Evolutionary conservation across 1,140 invertebrate species (phyloP).

Genomic region (Bombus polaris): DNA sequence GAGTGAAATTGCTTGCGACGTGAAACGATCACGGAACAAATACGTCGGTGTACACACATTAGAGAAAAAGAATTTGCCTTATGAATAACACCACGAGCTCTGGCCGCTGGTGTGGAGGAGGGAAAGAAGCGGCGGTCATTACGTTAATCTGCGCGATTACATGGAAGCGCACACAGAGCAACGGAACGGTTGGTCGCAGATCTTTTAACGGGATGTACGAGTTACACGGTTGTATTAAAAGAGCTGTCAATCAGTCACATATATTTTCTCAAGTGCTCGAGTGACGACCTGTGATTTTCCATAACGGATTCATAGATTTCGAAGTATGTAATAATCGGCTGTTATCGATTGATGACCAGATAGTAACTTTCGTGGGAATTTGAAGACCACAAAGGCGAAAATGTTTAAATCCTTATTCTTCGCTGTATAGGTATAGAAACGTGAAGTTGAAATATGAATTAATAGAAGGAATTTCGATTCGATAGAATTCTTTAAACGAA

Average conservation of each 20-base stretch:
- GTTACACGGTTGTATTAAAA: conserved; percentile 25
- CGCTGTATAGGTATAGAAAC: neutral
- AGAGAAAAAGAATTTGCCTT: neutral
- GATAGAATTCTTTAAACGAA: neutral
- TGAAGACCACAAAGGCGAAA: neutral
- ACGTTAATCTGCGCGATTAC: conserved; percentile 19
- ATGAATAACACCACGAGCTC: neutral
- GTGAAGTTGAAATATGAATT: neutral
- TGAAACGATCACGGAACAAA: neutral
- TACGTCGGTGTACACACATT: neutral
- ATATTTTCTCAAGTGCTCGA: neutral
- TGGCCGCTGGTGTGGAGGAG: neutral
- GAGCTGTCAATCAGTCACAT: conserved; percentile 17
- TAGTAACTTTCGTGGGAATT: neutral
- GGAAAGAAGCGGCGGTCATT: conserved; percentile 11
- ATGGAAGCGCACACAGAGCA: neutral
- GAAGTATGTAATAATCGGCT: neutral
- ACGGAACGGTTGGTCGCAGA: conserved; percentile 1
- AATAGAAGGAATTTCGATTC: neutral
- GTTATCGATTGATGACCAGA: neutral
- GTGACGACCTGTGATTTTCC: conserved; percentile 12
- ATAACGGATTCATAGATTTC: conserved; percentile 23
- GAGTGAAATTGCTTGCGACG: conserved; percentile 27
- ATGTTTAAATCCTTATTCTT: too few species aligned
- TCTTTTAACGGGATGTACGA: conserved; percentile 34